Evolutionary conservation across 2,113 vertebrate genomes (phyloP), one percentile per base, ranked within the genome.

Genomic region (Bubo scandiacus): DNA sequence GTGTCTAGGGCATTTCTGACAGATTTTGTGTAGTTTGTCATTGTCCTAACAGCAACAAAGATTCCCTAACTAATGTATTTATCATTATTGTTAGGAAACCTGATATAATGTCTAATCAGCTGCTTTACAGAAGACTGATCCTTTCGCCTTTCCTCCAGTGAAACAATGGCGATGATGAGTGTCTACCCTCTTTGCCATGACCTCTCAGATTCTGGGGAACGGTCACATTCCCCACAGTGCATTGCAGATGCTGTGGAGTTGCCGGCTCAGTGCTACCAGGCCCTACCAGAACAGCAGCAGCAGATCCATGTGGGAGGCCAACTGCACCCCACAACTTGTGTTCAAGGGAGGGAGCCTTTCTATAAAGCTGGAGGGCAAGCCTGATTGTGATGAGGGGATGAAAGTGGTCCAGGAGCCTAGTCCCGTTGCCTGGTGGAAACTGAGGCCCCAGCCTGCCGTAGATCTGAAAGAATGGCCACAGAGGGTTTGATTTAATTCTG

Each of bases 141-240:
- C 14, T 10, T 61, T 70, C 5, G 5, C 9, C 15, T 55, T 74
- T 79, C 12, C 17, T 77, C 15, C 23, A 4, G 20, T 62, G 45
- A 74, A 93, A 29, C 1, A 3, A 59, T 9, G 12, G 45, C 0
- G 1, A 26, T 16, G 47, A 38, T 11, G 23, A 66, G 10, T 10
- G 22, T 29, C 27, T 47, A 15, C 45, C 5, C 8, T 81, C 30
- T 68, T 58, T 43, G 29, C 6, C 5, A 0, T 15, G 36, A 21
- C 36, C 15, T 22, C 72, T 72, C n/a, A 27, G 10, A 2, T 43
- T 40, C 47, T 30, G n/a, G 8, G 14, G 36, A 68, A 34, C 32
- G 12, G 19, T 10, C 49, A 26, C 0, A 0, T 40, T 45, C 43
- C 27, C 26, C 34, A 1, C 1, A 0, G 25, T 4, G 32, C 32